Base-by-base conservation (phyloP, 2,797 vertebrate species). In the Acanthopagrus latus region DNA sequence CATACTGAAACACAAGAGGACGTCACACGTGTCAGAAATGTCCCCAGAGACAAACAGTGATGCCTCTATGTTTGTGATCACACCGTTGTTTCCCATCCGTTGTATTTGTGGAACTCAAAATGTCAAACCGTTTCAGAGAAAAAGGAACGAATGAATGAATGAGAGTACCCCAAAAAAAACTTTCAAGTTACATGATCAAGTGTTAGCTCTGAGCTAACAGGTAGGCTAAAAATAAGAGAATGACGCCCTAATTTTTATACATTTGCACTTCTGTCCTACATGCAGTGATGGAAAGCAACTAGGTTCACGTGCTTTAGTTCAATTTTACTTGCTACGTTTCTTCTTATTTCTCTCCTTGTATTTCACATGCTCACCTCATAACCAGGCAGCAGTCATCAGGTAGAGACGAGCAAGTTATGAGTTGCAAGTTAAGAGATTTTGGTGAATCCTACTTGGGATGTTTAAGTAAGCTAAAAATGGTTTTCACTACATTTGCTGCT, bases 1-100 rank as follows among this genome's bases (percentile, higher is more conserved):
- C 97, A 5, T 95, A 97, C 98, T 99, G 93, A 75, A 97, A 96
- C 57, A 75, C 55, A 88, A 51, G 27, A 71, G 21, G 55, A 52
- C 5, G 1, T 38, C 56, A 72, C 13, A 4, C 2, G 11, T 1
- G 33, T 84, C 21, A 81, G 41, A 75, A 50, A 74, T 0, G 7
- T 27, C 20, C 23, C 23, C n/a, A 43, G 1, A 4, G 18, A 38
- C 44, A 46, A 10, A 38, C 38, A 38, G 54, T 2, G 38, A 25
- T 0, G n/a, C 11, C 43, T 1, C 54, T 25, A 59, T 57, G 16
- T 21, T 64, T 25, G 55, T 52, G 16, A 71, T 2, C 38, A 27
- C 17, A 38, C 17, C 23, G 20, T 43, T 21, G 9, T 20, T 51
- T 70, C 27, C 27, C 52, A 25, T n/a, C 12, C 3, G 0, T 12